Evolutionary conservation across 2,888 invertebrate species (phyloP).

Genomic region (Venusia cambrica): DNA sequence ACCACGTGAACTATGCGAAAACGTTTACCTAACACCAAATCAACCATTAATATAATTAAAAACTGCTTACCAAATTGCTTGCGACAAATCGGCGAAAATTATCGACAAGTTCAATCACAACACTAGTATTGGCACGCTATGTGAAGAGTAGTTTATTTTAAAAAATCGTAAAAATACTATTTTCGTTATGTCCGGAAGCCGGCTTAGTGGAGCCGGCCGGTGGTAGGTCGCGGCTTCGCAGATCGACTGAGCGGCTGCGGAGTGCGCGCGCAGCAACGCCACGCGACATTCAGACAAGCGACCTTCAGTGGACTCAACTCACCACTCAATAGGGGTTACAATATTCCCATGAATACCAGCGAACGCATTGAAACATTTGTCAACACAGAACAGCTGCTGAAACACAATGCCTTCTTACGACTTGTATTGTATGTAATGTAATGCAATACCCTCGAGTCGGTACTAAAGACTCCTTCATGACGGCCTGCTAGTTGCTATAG

Average conservation of each 20-base stretch:
- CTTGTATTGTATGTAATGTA: no score
- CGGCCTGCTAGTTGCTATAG: no score
- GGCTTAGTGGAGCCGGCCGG: conserved; percentile 43
- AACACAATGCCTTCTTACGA: no score
- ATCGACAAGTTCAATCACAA: conserved; percentile 27
- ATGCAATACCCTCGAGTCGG: no score
- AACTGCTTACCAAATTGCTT: conserved; percentile 54
- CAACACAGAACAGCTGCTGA: conserved; percentile 7
- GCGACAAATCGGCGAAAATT: conserved; percentile 19
- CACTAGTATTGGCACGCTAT: conserved; percentile 29
- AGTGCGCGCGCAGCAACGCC: conserved; percentile 51
- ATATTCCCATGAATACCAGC: conserved; percentile 26
- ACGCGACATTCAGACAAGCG: conserved; percentile 49
- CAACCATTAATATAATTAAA: conserved; percentile 54
- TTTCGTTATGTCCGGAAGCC: conserved; percentile 37
- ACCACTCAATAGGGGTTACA: conserved; percentile 28
- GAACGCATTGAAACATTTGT: conserved; percentile 8
- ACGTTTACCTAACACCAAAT: conserved; percentile 62
- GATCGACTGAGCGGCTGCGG: conserved; percentile 61
- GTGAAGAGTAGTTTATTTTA: conserved; percentile 15
- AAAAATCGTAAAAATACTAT: conserved; percentile 28
- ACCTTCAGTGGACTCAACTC: conserved; percentile 45
- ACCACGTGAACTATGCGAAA: conserved; percentile 72
- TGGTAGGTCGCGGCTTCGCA: conserved; percentile 57
- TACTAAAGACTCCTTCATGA: no score